Conservation (phyloP, 2,888 invertebrate species). For the Epinotia bilunana region DNA sequence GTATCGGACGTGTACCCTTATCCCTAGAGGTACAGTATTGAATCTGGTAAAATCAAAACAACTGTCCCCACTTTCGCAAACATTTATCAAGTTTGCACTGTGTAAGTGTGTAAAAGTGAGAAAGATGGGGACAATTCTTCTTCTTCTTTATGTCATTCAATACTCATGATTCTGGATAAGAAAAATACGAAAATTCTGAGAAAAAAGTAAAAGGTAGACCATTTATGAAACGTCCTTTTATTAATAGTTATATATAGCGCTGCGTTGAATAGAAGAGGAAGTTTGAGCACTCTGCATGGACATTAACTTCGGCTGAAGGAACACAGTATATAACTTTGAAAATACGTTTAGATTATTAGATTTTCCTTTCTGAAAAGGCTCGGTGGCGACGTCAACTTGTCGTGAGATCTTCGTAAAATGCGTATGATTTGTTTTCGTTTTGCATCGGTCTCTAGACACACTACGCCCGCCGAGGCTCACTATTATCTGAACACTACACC, state of each 20-base stretch:
- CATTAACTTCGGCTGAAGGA: slow-evolving; percentile 24
- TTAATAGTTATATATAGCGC: slow-evolving; percentile 27
- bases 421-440: neutral
- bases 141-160: too few species aligned
- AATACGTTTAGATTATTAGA: slow-evolving; percentile 23
- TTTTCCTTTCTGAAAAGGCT: slow-evolving; percentile 31
- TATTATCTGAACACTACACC: slow-evolving; percentile 50
- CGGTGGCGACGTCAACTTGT: neutral
- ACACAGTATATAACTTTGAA: slow-evolving; percentile 16
- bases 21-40: neutral
- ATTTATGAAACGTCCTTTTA: neutral
- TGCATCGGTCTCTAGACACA: slow-evolving; percentile 3
- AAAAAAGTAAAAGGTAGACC: neutral
- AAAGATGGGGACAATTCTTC: too few species aligned
- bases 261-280: slow-evolving; percentile 30
- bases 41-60: too few species aligned
- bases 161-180: neutral
- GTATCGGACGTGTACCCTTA: neutral
- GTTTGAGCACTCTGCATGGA: slow-evolving; percentile 37
- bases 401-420: slow-evolving; percentile 10
- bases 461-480: slow-evolving; percentile 24
- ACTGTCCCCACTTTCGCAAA: too few species aligned
- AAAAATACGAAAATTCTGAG: neutral
- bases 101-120: too few species aligned
- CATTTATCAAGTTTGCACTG: too few species aligned